Evolutionary conservation across 2,797 vertebrate species (phyloP).

Genomic region (Acipenser ruthenus): DNA sequence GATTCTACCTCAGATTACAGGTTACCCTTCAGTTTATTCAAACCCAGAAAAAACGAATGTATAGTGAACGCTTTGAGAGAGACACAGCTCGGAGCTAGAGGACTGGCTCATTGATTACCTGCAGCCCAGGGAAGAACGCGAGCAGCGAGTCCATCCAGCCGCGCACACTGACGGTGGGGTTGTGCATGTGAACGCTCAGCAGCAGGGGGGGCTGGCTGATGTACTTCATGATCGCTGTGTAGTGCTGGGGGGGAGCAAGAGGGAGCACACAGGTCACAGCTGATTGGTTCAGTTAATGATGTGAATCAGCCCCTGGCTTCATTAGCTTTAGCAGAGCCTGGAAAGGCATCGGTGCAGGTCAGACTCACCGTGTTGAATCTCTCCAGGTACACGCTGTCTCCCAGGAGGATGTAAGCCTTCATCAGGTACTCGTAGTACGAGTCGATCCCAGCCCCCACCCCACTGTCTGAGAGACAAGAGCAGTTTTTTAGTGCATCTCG

Average conservation of each 20-base stretch:
- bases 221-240: slow-evolving; percentile 77
- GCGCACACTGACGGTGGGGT: slow-evolving; percentile 67
- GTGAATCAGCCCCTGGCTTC: no score
- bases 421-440: slow-evolving; percentile 76
- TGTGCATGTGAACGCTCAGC: slow-evolving; percentile 76
- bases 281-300: no score
- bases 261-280: no score
- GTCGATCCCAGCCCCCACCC: slow-evolving; percentile 73
- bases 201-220: slow-evolving; percentile 73
- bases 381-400: slow-evolving; percentile 65
- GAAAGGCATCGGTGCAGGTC: no score
- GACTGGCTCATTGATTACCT: slow-evolving; percentile 40
- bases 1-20: no score
- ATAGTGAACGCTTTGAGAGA: no score
- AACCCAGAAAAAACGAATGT: no score
- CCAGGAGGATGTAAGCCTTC: slow-evolving; percentile 74
- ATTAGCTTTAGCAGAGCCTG: no score
- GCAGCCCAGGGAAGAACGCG: slow-evolving; percentile 72
- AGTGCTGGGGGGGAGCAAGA: slow-evolving; percentile 52
- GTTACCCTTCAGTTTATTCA: no score
- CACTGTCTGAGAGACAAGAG: slow-evolving; percentile 53
- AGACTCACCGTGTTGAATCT: slow-evolving; percentile 65
- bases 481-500: no score
- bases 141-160: slow-evolving; percentile 77
- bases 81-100: no score